These are phyloP conservation scores for Styela plicata DNA, from an alignment of 23 tunicate genomes.

Conservation along the genomic window DNA sequence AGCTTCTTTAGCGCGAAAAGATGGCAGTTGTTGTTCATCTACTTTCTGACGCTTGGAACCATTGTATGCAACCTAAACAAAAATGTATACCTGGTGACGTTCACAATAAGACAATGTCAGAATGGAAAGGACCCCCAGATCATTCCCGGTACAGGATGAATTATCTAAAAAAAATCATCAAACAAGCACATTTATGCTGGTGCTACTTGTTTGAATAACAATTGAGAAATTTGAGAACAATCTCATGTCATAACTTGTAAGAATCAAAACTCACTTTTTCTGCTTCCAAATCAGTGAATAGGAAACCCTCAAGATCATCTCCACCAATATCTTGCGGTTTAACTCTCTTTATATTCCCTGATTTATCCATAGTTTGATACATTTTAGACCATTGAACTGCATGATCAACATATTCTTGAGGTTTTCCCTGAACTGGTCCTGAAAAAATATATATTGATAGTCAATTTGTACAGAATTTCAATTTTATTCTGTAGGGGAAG, in stretches of 20 bases:
- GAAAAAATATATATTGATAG: not conserved
- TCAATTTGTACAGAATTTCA: too few relatives aligned
- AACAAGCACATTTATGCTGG: too few relatives aligned
- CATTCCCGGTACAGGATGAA: too few relatives aligned
- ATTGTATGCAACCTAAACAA: constrained; percentile 41
- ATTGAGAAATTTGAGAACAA: too few relatives aligned
- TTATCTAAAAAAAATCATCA: too few relatives aligned
- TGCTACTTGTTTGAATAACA: too few relatives aligned
- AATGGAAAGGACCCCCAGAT: too few relatives aligned
- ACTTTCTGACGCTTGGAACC: constrained; percentile 40
- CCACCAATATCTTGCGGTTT: constrained; percentile 66
- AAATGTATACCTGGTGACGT: too few relatives aligned
- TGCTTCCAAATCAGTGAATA: constrained; percentile 60
- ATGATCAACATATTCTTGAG: constrained; percentile 38
- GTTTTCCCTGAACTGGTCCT: not conserved
- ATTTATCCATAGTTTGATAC: constrained; percentile 51
- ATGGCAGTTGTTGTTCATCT: not conserved
- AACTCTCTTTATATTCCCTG: constrained; percentile 30
- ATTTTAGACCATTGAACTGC: constrained; percentile 91
- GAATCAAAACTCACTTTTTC: constrained; percentile 46
- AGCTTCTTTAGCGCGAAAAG: constrained; percentile 54
- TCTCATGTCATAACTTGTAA: too few relatives aligned
- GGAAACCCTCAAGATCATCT: constrained; percentile 57
- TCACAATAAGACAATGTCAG: too few relatives aligned
- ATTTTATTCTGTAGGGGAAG: too few relatives aligned